Percentiles rank a stretch among this genome's conserved stretches.
Conservation (phyloP, 2,113 vertebrate genomes). For the Strix uralensis region DNA sequence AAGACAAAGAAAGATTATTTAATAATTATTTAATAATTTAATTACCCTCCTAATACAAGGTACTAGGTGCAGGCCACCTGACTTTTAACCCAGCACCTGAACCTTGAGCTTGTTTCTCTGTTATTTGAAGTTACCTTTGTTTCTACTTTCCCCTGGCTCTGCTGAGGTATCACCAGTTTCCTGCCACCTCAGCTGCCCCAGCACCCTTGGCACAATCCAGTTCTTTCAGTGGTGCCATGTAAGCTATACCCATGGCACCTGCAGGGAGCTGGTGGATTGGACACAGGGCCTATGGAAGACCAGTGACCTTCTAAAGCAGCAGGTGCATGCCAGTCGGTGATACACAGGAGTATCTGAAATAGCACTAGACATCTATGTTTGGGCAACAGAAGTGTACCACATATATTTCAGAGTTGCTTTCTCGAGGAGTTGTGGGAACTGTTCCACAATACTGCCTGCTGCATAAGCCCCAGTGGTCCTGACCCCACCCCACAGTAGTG, state of each 20-base stretch:
- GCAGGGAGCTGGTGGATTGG: not conserved
- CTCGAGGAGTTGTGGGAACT: fast-evolving
- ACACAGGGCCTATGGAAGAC: not conserved
- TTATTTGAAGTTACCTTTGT: not conserved
- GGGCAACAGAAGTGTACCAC: not conserved
- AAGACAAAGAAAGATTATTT: not conserved
- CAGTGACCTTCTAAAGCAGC: not conserved
- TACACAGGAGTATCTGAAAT: not conserved
- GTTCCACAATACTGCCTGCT: not conserved
- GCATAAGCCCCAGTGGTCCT: not conserved
- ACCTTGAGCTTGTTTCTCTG: not conserved
- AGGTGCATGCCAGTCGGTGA: not conserved
- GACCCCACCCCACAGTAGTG: not conserved
- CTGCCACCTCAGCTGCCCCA: not conserved
- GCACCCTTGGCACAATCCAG: not conserved
- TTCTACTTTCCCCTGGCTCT: not conserved
- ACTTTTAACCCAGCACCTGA: not conserved
- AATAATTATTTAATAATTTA: not conserved
- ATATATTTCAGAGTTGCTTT: not conserved
- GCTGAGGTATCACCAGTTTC: not conserved
- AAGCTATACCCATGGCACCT: not conserved
- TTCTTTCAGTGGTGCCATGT: not conserved
- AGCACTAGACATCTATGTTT: not conserved
- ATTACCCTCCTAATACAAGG: not conserved
- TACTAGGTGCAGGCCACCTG: not conserved